These are phyloP conservation scores for Cydia splendana DNA, from an alignment of 1,140 invertebrate species.

Conservation along the genomic window DNA sequence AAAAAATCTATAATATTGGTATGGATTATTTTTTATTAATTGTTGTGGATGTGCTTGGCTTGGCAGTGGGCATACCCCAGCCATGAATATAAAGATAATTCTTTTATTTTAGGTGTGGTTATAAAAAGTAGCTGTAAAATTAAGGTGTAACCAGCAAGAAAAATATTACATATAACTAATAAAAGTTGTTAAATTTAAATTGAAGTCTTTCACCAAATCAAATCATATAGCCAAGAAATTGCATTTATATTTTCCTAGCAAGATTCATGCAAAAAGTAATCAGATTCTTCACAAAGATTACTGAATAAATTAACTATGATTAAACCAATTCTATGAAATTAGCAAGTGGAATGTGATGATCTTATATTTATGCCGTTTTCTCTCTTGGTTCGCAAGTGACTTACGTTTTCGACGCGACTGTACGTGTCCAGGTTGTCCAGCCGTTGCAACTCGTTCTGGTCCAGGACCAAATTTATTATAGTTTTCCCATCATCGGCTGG, in stretches of 20 bases:
- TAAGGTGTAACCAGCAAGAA: too few species aligned
- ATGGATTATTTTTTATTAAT: too few species aligned
- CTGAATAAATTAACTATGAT: not conserved
- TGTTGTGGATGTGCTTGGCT: too few species aligned
- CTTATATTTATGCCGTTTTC: not conserved
- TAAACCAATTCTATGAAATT: slow-evolving; percentile 20
- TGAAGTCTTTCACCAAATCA: too few species aligned
- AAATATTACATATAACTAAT: too few species aligned
- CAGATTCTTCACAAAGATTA: not conserved
- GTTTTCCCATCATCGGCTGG: slow-evolving; percentile 82
- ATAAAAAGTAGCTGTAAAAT: too few species aligned
- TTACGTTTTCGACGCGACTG: slow-evolving; percentile 89
- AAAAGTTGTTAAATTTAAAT: too few species aligned
- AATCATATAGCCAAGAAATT: too few species aligned
- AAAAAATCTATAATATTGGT: too few species aligned
- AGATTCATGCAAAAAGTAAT: not conserved
- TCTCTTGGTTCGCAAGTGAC: slow-evolving; percentile 16
- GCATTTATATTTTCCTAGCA: not conserved
- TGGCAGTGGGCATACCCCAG: too few species aligned
- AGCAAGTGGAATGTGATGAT: slow-evolving; percentile 3
- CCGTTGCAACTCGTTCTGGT: slow-evolving; percentile 92
- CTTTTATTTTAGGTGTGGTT: too few species aligned
- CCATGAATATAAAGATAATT: too few species aligned
- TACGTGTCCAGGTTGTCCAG: slow-evolving; percentile 93
- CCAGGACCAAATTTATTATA: slow-evolving; percentile 87